Percentiles rank a stretch among this genome's conserved stretches.
These are phyloP conservation scores for Ichneumon xanthorius DNA, from an alignment of 2,888 invertebrate genomes.

Conservation along the genomic window DNA sequence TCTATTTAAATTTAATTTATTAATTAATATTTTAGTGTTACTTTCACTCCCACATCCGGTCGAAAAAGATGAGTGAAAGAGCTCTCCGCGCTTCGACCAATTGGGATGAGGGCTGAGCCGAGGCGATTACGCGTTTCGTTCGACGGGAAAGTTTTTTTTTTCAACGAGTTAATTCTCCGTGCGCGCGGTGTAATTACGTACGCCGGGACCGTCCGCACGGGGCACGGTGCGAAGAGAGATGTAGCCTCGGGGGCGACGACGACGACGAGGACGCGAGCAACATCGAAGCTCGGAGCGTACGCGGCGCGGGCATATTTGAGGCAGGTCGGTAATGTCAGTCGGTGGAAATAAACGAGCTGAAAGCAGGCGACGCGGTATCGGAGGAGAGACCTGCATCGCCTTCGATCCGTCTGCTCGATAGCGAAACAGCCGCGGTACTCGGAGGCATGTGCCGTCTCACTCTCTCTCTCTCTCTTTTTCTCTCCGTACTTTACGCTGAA, in stretches of 20 bases:
- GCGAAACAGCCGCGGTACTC: neutral
- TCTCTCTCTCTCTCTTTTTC: neutral
- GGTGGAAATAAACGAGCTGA: constrained; percentile 68
- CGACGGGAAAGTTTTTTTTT: neutral
- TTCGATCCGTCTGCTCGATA: constrained; percentile 75
- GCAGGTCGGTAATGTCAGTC: constrained; percentile 80
- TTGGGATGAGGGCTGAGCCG: neutral
- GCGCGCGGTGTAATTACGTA: constrained; percentile 13
- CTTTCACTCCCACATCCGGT: constrained; percentile 14
- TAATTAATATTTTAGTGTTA: too few relatives aligned
- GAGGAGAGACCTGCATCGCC: constrained; percentile 77
- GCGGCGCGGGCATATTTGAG: constrained; percentile 74
- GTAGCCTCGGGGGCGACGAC: constrained; percentile 8
- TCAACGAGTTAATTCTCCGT: neutral
- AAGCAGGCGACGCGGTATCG: constrained; percentile 61
- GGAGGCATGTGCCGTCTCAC: neutral
- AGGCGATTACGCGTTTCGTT: constrained; percentile 23
- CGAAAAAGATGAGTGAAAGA: neutral
- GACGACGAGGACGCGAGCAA: constrained; percentile 46
- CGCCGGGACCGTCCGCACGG: neutral
- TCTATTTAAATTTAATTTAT: too few relatives aligned
- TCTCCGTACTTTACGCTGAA: neutral
- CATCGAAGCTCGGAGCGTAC: constrained; percentile 39
- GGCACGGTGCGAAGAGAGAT: constrained; percentile 7
- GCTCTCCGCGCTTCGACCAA: neutral